phyloP scores from a whole-genome alignment of 1,140 invertebrate genomes.

The Lerema accius region DNA sequence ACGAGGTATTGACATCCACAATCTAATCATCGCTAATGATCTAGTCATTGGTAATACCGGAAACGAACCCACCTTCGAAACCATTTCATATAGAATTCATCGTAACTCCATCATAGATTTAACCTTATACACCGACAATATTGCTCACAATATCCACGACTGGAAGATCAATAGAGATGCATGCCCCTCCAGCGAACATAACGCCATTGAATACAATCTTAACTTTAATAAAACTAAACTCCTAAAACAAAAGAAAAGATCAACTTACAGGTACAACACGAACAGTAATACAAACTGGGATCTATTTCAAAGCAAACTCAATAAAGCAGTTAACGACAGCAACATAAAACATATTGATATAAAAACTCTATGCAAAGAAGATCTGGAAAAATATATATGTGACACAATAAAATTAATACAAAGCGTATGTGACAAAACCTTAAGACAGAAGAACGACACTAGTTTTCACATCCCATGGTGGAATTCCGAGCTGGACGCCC shows the following conservation, averaged over 20 bases:
- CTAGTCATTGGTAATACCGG: constrained; percentile 1
- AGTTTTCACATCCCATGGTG: too few species aligned
- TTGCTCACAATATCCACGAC: not conserved
- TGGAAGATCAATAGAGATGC: not conserved
- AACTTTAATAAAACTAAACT: not conserved
- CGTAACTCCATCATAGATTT: constrained; percentile 1
- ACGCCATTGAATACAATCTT: not conserved
- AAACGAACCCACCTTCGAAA: not conserved
- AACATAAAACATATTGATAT: too few species aligned
- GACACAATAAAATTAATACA: too few species aligned
- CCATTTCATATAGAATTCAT: not conserved
- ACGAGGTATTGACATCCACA: not conserved
- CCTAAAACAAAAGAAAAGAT: not conserved
- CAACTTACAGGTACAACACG: not conserved
- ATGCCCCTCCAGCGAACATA: constrained; percentile 4
- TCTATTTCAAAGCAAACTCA: too few species aligned
- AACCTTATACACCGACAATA: not conserved
- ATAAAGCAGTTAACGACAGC: not conserved
- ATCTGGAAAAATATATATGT: too few species aligned
- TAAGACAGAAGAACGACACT: too few species aligned
- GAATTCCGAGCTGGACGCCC: too few species aligned
- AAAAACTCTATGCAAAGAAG: too few species aligned
- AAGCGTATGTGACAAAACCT: too few species aligned
- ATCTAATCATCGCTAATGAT: not conserved
- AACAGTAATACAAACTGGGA: not conserved